These are phyloP conservation scores for Neosilurus hyrtlii DNA, from an alignment of 2,797 vertebrate species.

Conservation along the genomic window DNA sequence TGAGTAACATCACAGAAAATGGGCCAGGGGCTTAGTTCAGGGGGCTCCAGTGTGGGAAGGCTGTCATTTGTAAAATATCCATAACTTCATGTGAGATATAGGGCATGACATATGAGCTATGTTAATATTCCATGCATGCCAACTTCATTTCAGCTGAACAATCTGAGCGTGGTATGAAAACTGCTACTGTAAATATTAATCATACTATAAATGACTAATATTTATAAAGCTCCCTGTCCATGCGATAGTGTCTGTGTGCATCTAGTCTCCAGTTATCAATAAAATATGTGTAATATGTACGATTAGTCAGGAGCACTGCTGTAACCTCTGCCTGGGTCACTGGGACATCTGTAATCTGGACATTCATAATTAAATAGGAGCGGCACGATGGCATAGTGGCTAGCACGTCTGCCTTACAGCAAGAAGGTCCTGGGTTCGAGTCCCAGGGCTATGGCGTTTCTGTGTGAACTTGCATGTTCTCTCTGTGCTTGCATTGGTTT, in stretches of 20 bases:
- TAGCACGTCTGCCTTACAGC: too few species aligned
- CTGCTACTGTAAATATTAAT: neutral
- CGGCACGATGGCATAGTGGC: too few species aligned
- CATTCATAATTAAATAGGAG: neutral
- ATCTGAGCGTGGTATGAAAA: conserved; percentile 12
- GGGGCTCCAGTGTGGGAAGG: conserved; percentile 29
- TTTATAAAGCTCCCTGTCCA: neutral
- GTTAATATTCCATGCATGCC: neutral
- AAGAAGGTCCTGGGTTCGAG: too few species aligned
- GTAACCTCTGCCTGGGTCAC: neutral
- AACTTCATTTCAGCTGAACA: neutral
- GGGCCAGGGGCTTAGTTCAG: conserved; percentile 53
- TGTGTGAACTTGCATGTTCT: too few species aligned
- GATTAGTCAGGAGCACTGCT: neutral
- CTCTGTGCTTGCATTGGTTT: too few species aligned
- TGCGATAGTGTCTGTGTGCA: neutral
- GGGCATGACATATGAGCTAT: conserved; percentile 3
- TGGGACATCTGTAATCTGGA: neutral
- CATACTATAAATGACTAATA: neutral
- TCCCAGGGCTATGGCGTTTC: too few species aligned
- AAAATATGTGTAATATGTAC: neutral
- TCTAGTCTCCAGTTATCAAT: neutral
- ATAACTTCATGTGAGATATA: conserved; percentile 7
- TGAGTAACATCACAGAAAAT: conserved; percentile 79
- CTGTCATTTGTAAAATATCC: conserved; percentile 26